Conservation (phyloP, 2,113 vertebrate species). For the Oryzias javanicus region DNA sequence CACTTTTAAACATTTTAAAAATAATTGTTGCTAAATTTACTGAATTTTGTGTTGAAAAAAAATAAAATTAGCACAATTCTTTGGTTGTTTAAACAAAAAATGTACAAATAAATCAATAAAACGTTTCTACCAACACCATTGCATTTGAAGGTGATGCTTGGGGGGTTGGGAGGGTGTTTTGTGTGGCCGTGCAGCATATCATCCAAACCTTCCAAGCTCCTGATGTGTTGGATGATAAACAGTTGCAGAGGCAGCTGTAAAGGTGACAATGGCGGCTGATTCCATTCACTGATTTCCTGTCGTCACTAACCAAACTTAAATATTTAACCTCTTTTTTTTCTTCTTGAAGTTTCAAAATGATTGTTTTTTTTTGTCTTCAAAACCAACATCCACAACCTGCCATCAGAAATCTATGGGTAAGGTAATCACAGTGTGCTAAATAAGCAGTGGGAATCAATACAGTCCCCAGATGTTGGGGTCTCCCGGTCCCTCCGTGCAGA, state of each 20-base stretch:
- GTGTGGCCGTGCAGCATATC: slow-evolving; percentile 41
- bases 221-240: slow-evolving; percentile 65
- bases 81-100: slow-evolving; percentile 12
- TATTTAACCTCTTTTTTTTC: slow-evolving; percentile 54
- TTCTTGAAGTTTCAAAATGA: slow-evolving; percentile 55
- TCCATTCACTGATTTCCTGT: slow-evolving; percentile 62
- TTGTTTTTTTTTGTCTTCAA: slow-evolving; percentile 50
- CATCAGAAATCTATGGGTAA: slow-evolving; percentile 50
- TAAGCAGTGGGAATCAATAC: slow-evolving; percentile 66
- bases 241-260: slow-evolving; percentile 57
- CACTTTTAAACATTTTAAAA: no score
- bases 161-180: slow-evolving; percentile 30
- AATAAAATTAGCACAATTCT: neutral
- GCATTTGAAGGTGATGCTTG: slow-evolving; percentile 22
- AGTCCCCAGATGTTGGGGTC: slow-evolving; percentile 71
- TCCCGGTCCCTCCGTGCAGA: slow-evolving; percentile 61
- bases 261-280: slow-evolving; percentile 61
- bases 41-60: no score
- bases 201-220: slow-evolving; percentile 49
- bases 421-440: slow-evolving; percentile 62
- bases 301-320: slow-evolving; percentile 52
- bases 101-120: neutral
- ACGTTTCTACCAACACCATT: slow-evolving; percentile 13
- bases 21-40: no score
- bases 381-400: slow-evolving; percentile 48